Evolutionary conservation across 2,888 invertebrate species (phyloP), one percentile per base, ranked within the genome.

Genomic region (Spicauda simplicius): DNA sequence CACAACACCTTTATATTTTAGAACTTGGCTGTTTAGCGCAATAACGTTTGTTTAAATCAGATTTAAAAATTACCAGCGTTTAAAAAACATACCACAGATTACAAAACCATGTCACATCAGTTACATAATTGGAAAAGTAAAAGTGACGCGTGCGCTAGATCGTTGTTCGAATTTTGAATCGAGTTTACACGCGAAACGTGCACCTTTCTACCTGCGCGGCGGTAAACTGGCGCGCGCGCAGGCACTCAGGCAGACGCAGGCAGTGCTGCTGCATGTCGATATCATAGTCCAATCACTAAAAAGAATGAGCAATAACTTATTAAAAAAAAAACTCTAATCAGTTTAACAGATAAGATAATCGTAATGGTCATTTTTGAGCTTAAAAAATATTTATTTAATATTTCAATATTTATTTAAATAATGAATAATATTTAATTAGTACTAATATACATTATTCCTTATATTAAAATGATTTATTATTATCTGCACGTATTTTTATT

Each of bases 151-250:
- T 64, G 71, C 74, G 74, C 69, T 71, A 68, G 33, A 66, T 64
- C 72, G 74, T 52, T 69, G 68, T 78, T 75, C 68, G 72, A 76
- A 76, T 76, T 76, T 73, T 58, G 71, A 75, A 72, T 66, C 45
- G 52, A 65, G 66, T 63, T 70, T 66, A 68, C 70, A 70, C 75
- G 71, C 70, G 69, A 73, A 59, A 77, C 88, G 87, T 86, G 85
- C 84, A 78, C 76, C 65, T 70, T 72, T 77, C 77, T 84, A 89
- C 89, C 89, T 88, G 88, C 73, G 83, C 78, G 82, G 81, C 81
- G 78, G 80, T 72, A 69, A 73, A 89, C 88, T 89, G 87, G 76
- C 77, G 77, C 80, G 75, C 74, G 75, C 80, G 74, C 78, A 78
- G 74, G 74, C 79, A 77, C 80, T 75, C 50, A n/a, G 50, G 50